Percentiles rank a stretch among this genome's conserved stretches.
Conservation (phyloP, 92 coral and sea anemone species). For the Siderastrea siderea region DNA sequence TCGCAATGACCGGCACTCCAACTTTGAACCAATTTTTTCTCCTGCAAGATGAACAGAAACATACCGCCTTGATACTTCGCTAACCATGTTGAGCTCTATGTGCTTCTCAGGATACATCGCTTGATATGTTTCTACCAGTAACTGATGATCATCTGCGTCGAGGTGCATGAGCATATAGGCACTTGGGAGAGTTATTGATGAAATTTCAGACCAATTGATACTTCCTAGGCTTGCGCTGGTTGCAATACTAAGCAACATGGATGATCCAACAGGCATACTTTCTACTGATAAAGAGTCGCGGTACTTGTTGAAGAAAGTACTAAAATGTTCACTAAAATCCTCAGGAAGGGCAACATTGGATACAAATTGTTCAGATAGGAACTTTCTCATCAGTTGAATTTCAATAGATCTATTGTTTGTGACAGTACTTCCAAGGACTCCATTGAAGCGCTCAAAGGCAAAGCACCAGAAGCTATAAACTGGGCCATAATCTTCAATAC, state of each 20-base stretch:
- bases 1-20: conserved; percentile 50
- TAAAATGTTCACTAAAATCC: not conserved
- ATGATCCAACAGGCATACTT: not conserved
- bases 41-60: conserved; percentile 24
- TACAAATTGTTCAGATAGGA: conserved; percentile 32
- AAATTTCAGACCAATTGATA: conserved; percentile 20
- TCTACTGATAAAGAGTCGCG: not conserved
- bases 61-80: conserved; percentile 35
- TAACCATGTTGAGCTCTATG: conserved; percentile 22
- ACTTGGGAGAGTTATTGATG: conserved; percentile 15
- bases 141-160: conserved; percentile 52
- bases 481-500: conserved; percentile 63
- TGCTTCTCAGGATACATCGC: conserved; percentile 45
- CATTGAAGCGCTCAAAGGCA: conserved; percentile 63
- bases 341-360: conserved; percentile 15
- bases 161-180: conserved; percentile 39
- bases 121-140: conserved; percentile 34
- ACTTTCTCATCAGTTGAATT: conserved; percentile 64
- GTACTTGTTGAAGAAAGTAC: conserved; percentile 8
- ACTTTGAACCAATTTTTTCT: conserved; percentile 54
- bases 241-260: not conserved
- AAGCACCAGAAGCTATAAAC: conserved; percentile 65
- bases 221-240: not conserved
- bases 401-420: conserved; percentile 62
- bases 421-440: conserved; percentile 54